Conservation (phyloP, 2,888 invertebrate species). For the Pocota personata region DNA sequence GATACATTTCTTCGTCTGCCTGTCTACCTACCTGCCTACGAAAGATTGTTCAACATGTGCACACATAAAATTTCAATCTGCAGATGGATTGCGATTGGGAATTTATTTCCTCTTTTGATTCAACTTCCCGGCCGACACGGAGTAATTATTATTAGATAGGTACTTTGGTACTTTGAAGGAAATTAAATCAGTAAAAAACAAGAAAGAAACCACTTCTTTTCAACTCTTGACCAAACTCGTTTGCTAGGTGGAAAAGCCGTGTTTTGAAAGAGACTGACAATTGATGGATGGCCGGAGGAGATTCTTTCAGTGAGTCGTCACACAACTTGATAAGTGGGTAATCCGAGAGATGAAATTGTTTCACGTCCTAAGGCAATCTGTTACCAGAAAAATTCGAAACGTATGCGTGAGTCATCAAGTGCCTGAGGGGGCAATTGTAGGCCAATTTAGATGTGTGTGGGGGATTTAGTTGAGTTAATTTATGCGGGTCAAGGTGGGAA, state of each 20-base stretch:
- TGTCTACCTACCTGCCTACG: conserved; percentile 8
- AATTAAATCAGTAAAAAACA: background rate
- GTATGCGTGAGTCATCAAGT: conserved; percentile 47
- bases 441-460: conserved; percentile 33
- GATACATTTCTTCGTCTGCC: conserved; percentile 25
- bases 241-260: conserved; percentile 1
- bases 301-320: conserved; percentile 26
- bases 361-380: conserved; percentile 34
- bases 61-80: conserved; percentile 36
- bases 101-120: conserved; percentile 1
- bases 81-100: conserved; percentile 3
- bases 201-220: background rate
- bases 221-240: background rate
- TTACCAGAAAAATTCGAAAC: background rate
- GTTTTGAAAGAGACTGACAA: background rate
- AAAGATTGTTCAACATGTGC: conserved; percentile 20
- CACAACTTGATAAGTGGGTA: conserved; percentile 40
- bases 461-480: conserved; percentile 41
- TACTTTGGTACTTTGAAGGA: background rate
- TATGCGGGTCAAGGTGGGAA: conserved; percentile 58
- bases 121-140: background rate
- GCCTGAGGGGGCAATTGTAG: conserved; percentile 36
- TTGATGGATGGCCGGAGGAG: conserved; percentile 11
- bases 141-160: conserved; percentile 21
- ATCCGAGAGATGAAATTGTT: conserved; percentile 30